phyloP scores from a whole-genome alignment of 1,140 invertebrate genomes.

The Halesus radiatus region DNA sequence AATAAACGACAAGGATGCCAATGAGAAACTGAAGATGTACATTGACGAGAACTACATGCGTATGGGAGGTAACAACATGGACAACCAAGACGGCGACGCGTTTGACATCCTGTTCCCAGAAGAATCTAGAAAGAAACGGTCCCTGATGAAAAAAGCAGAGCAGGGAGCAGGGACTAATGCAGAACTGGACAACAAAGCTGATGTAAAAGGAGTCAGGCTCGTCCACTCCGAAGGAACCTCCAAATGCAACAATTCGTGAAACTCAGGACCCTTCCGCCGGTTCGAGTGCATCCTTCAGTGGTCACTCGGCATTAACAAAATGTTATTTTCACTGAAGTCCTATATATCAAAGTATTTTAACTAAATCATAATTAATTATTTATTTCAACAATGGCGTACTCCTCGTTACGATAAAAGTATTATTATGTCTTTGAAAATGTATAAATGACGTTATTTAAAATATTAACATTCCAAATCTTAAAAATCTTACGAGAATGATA shows the following conservation, averaged over 20 bases:
- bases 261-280: not conserved
- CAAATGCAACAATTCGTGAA: constrained; percentile 35
- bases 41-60: constrained; percentile 44
- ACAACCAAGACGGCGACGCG: constrained; percentile 40
- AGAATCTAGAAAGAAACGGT: constrained; percentile 51
- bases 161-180: not conserved
- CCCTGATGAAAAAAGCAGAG: constrained; percentile 4
- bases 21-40: constrained; percentile 35
- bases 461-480: not conserved
- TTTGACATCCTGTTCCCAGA: constrained; percentile 51
- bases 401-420: not conserved
- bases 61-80: constrained; percentile 33
- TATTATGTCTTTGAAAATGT: constrained; percentile 1
- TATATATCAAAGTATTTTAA: constrained; percentile 44
- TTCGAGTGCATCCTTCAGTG: constrained; percentile 15
- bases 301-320: constrained; percentile 14
- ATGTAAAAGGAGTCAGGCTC: not conserved
- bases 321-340: constrained; percentile 32
- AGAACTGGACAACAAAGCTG: not conserved
- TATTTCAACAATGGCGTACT: constrained; percentile 4
- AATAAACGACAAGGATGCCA: constrained; percentile 34
- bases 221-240: not conserved
- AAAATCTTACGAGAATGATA: not conserved
- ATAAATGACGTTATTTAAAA: constrained; percentile 3
- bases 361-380: constrained; percentile 28